Percentiles rank a stretch among this genome's conserved stretches.
phyloP scores from a whole-genome alignment of 2,888 invertebrate genomes.

The Andrena marginata region DNA sequence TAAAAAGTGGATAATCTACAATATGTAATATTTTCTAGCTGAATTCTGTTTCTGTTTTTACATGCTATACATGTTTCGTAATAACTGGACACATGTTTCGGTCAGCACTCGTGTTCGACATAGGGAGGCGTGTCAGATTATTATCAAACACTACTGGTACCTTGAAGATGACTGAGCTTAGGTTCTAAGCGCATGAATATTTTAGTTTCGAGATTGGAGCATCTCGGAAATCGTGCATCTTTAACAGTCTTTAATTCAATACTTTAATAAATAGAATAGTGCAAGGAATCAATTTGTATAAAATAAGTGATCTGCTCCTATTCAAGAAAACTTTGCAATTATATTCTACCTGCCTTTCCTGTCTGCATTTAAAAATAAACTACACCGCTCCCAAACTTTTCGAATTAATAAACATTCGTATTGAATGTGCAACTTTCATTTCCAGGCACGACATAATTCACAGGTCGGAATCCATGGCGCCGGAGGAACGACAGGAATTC shows the following conservation, averaged over 20 bases:
- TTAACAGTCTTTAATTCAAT: background rate
- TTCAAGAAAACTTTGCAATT: background rate
- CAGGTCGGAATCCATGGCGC: conserved; percentile 71
- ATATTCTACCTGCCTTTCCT: too few relatives aligned
- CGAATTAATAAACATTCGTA: background rate
- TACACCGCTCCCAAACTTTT: background rate
- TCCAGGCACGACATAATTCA: conserved; percentile 78
- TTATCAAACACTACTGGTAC: background rate
- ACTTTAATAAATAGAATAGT: background rate
- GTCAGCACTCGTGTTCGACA: too few relatives aligned
- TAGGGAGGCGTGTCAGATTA: background rate
- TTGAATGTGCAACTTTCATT: conserved; percentile 8
- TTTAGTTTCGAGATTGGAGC: background rate
- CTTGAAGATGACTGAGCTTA: background rate
- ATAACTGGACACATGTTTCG: too few relatives aligned
- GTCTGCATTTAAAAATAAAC: background rate
- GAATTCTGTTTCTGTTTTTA: too few relatives aligned
- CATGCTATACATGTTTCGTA: too few relatives aligned
- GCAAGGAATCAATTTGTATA: background rate
- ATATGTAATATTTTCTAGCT: too few relatives aligned
- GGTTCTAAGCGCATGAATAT: background rate
- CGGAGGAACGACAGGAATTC: conserved; percentile 73
- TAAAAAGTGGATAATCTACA: too few relatives aligned
- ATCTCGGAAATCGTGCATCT: background rate
- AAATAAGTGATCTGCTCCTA: too few relatives aligned